Base-by-base conservation (phyloP, 1,140 invertebrate genomes). In the Druon quercuslanigerum region DNA sequence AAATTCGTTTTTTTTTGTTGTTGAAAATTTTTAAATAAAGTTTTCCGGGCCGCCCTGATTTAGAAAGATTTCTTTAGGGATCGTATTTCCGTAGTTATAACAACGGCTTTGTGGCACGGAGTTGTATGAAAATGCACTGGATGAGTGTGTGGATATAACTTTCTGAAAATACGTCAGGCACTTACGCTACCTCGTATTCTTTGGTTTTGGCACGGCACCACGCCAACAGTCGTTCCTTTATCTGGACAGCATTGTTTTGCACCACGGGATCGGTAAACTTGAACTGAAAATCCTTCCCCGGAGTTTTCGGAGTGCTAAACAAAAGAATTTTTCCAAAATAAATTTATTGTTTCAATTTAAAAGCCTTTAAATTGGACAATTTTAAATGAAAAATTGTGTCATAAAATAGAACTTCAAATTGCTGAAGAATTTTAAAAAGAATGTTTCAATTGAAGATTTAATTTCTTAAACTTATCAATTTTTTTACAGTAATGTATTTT, bases 191-290 rank as follows among this genome's bases (percentile, higher is more conserved):
- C 95, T 98, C 95, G 92, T 99, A 99, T 92, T 97, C 97, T 93
- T 95, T 95, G 84, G 98, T 99, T 94, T 98, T 98, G 91, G 96
- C 95, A 92, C 97, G 96, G 93, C 96, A 97, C 98, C 98, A 99
- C 89, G 96, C 94, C 90, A 99, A 94, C 86, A 99, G 94, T 91
- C 97, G 95, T 90, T 99, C 97, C 94, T 99, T 99, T 91, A 98
- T 97, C 92, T 96, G 96, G 90, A 94, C 95, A 82, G 97, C 97
- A 92, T 96, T 97, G 90, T 96, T 94, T 91, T 94, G 95, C 91
- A 97, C 93, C 90, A 94, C 94, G 86, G 95, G 95, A 92, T 96
- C 96, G 88, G 96, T 96, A 93, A 97, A 96, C 94, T 95, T 95
- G 94, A 97, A 96, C 86, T 95, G 93, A 84, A 92, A 92, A 74